Evolutionary conservation across 2,113 vertebrate species (phyloP), one percentile per base, ranked within the genome.

Genomic region (Neotragus pygmaeus): DNA sequence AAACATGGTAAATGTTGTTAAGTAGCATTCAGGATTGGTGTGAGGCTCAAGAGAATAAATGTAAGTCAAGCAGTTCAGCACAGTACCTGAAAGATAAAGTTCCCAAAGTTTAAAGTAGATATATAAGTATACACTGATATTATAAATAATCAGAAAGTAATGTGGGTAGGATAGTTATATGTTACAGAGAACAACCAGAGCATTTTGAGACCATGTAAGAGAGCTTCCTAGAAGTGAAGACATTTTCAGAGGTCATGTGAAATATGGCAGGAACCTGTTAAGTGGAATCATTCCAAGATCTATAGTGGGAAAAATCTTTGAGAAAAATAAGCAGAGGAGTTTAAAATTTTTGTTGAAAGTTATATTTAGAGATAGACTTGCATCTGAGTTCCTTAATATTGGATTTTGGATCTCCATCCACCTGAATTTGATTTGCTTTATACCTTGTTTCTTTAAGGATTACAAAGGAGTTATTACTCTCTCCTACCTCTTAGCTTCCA

Each of bases 381-480:
- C 6, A 49, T 82, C 49, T 95, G 36, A 89, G 19, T 39, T 75
- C 21, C 47, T 88, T 88, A 30, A 6, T 89, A 33, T 23, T 87
- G 5, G 6, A 83, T 81, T 91, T 92, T 95, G 45, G 64, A 84
- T 80, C 62, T 82, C 83, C 70, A 25, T 78, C 8, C 13, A 93
- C 25, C 62, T 28, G 49, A 91, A 82, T 84, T 94, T 83, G 57
- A n/a, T 70, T 70, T 96, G 17, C 36, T 78, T 96, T 51, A 10
- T 88, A 70, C 91, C n/a, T 80, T 80, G 91, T 3, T 94, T 95
- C 49, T 87, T 77, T 62, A 92, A 94, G 19, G 60, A 84, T 80
- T 88, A 23, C 8, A 39, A 55, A 82, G 62, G 12, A 91, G 33
- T 62, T 91, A 66, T 45, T 81, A 16, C 43, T 60, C 28, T 60